Base-by-base conservation (phyloP, 2,797 vertebrate genomes). In the Neosilurus mollespiculum region DNA sequence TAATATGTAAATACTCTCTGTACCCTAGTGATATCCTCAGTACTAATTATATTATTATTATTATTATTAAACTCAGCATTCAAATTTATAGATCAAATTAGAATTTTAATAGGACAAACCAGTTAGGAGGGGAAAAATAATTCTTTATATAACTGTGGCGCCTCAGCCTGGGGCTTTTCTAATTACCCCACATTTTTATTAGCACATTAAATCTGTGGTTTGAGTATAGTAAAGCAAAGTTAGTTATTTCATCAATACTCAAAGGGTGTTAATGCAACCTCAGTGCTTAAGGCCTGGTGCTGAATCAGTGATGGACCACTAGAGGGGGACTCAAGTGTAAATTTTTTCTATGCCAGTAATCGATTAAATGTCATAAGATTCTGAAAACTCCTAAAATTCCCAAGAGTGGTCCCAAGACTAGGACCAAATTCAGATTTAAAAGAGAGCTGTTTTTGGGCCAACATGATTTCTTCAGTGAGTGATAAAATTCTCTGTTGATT, bases 171-270 rank as follows among this genome's bases (percentile, higher is more conserved):
- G 61, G 73, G 85, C 81, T 73, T 79, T 86, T 84, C 54, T 86
- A 84, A 88, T 79, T 83, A 72, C 77, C 83, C 85, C 78, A 81
- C 72, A 85, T 88, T 83, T 83, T 67, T 69, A 83, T 67, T 78
- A 75, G 81, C 53, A 49, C 67, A 86, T 72, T 81, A 77, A 80
- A 77, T 70, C 56, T n/a, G 56, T 59, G 30, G 24, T 9, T n/a
- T 16, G 56, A 43, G 30, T 26, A 43, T 81, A 69, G 56, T 53
- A n/a, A 20, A 51, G 37, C 24, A 83, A 20, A 37, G 24, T 43
- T 43, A 22, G 37, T 26, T 49, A 24, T 78, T 78, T 62, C 14
- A 0, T 49, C 37, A 18, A 16, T 14, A 78, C 10, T 49, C 12
- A 30, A 65, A 65, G 2, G 3, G 3, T 4, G 0, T 16, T 76